Conservation (phyloP, 2,888 invertebrate species). For the Syritta pipiens region DNA sequence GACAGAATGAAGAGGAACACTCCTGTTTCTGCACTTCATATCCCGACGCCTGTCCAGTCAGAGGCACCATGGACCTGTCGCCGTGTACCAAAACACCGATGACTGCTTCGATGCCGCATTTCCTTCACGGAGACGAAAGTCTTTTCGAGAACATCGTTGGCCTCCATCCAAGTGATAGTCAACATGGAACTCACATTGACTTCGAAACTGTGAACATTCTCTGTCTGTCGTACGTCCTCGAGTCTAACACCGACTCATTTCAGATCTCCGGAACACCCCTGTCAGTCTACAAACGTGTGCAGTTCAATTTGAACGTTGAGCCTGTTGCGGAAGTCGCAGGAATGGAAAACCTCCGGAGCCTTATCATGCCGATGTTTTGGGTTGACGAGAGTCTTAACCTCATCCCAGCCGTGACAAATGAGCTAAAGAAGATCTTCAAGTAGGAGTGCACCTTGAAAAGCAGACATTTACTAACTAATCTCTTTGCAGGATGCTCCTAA, state of each 20-base stretch:
- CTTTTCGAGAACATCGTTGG: slow-evolving; percentile 79
- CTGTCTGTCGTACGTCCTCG: not conserved
- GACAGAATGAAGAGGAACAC: slow-evolving; percentile 72
- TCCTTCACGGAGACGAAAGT: slow-evolving; percentile 82
- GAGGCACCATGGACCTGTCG: slow-evolving; percentile 85
- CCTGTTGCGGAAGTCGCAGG: slow-evolving; percentile 82
- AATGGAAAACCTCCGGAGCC: slow-evolving; percentile 83
- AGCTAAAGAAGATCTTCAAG: slow-evolving; percentile 72
- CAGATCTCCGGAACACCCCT: slow-evolving; percentile 83
- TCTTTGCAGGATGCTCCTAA: not conserved
- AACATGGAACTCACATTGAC: slow-evolving; percentile 87
- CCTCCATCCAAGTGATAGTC: slow-evolving; percentile 82
- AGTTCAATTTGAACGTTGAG: slow-evolving; percentile 85
- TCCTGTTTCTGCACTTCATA: slow-evolving; percentile 80
- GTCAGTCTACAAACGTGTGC: slow-evolving; percentile 85
- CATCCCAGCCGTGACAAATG: slow-evolving; percentile 67
- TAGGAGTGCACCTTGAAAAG: slow-evolving; percentile 41
- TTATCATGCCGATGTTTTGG: slow-evolving; percentile 87
- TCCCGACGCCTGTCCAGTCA: slow-evolving; percentile 83
- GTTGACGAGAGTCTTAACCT: slow-evolving; percentile 84
- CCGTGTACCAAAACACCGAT: slow-evolving; percentile 85
- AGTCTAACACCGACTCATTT: not conserved
- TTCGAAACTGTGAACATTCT: slow-evolving; percentile 85
- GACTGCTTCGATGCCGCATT: slow-evolving; percentile 89
- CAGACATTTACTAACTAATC: not conserved